Evolutionary conservation across 2,113 vertebrate genomes (phyloP), one percentile per base, ranked within the genome.

Genomic region (Anser brachyrhynchus): DNA sequence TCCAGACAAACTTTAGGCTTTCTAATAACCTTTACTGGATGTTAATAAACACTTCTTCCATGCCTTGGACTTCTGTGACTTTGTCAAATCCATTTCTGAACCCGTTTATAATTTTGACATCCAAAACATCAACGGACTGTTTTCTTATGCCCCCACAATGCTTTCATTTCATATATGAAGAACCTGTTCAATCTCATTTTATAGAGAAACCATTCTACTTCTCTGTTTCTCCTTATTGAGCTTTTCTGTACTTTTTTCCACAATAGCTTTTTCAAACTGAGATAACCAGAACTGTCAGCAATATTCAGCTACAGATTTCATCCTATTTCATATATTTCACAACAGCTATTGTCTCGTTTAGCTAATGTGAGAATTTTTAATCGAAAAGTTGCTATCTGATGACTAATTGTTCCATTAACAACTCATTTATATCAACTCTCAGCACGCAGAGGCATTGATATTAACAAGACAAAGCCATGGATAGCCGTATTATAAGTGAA

Each of bases 381-480:
- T 88, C 66, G 58, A 83, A 71, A 93, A 92, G 52, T 54, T 91
- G 17, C 76, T 54, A n/a, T 58, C n/a, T 76, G 72, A 49, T 54
- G 54, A 83, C 37, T 90, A 90, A 44, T 49, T 46, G 20, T 90
- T 92, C 51, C 41, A 90, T 92, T 93, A 90, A 43, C 29, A 93
- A 59, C 26, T 70, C 39, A 57, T 81, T 89, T 87, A 33, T 73
- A 70, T 79, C 49, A 86, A 51, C 67, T 80, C 67, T 72, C 71
- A 90, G 67, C 29, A 58, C 18, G 55, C 29, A 75, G 33, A 92
- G 8, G 8, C 62, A 94, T 88, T 94, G 89, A 70, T 88, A 83
- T 79, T 85, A 86, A 62, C 26, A 62, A 73, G 49, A 18, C 8
- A 66, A 43, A 54, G 44, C 18, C 37, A 54, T 4, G 3, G 29